Conservation (phyloP, 2,797 vertebrate species). For the Xyrichtys novacula region DNA sequence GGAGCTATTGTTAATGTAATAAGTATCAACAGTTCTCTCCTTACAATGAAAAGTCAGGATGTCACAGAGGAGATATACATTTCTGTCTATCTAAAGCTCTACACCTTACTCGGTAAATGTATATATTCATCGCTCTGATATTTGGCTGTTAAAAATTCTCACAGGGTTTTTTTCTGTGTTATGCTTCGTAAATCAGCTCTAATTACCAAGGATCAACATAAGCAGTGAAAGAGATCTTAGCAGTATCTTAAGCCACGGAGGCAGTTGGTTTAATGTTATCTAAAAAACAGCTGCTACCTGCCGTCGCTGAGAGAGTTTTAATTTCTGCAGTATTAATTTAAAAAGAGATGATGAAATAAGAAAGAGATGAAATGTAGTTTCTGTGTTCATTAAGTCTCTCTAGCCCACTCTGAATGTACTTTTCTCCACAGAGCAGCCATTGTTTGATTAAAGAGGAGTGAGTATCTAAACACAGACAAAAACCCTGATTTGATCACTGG, state of each 20-base stretch:
- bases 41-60: constrained; percentile 9
- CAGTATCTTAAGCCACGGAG: constrained; percentile 18
- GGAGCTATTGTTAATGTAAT: constrained; percentile 6
- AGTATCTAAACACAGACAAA: background rate
- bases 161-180: constrained; percentile 16
- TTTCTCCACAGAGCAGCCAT: constrained; percentile 18
- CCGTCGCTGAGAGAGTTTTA: constrained; percentile 11
- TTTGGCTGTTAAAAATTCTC: constrained; percentile 14
- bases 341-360: constrained; percentile 24
- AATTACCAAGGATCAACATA: constrained; percentile 22
- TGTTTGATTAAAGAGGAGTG: constrained; percentile 16
- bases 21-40: constrained; percentile 4
- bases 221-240: constrained; percentile 9
- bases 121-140: background rate
- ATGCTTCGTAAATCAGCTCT: constrained; percentile 19
- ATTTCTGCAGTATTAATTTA: constrained; percentile 25
- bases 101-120: constrained; percentile 10
- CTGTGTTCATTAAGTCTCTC: constrained; percentile 12
- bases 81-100: background rate
- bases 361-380: constrained; percentile 23
- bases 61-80: background rate
- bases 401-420: constrained; percentile 8
- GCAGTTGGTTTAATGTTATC: constrained; percentile 18
- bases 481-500: background rate
- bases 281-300: constrained; percentile 5